Conservation (phyloP, 2,888 invertebrate genomes). For the Mesorhabditis spiculigera region DNA sequence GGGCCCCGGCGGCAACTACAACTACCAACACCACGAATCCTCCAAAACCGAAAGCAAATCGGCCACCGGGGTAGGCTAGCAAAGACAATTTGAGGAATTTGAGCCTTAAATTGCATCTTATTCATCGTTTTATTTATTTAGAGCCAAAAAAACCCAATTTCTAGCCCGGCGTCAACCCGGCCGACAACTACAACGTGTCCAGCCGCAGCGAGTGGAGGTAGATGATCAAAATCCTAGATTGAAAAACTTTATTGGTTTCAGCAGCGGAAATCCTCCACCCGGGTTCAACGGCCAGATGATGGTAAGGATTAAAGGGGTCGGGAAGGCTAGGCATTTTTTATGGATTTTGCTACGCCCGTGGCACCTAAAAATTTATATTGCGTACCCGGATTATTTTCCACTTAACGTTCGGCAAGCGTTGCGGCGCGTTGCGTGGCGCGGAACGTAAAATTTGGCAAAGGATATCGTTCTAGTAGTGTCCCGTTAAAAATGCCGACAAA, state of each 20-base stretch:
- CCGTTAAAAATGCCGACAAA: too few species aligned
- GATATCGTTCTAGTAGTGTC: too few species aligned
- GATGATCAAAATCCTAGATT: too few species aligned
- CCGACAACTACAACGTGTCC: slow-evolving; percentile 1
- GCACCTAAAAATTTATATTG: too few species aligned
- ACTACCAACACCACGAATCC: slow-evolving; percentile 10
- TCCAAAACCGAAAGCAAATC: slow-evolving; percentile 6
- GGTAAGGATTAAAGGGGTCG: background rate
- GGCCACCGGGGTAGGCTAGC: background rate
- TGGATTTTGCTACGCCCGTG: too few species aligned
- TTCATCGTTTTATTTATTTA: background rate
- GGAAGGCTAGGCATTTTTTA: too few species aligned
- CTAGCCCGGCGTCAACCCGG: background rate
- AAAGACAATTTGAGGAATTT: background rate
- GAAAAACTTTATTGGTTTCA: too few species aligned
- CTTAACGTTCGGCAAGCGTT: too few species aligned
- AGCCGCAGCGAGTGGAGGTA: background rate
- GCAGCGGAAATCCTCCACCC: background rate
- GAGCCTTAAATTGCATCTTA: background rate
- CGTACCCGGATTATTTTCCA: too few species aligned
- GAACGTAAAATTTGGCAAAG: too few species aligned
- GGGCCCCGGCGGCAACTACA: background rate
- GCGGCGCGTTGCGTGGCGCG: too few species aligned
- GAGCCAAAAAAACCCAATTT: background rate
- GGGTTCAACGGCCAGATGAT: background rate